A percentile compares a stretch with the other conserved stretches of the same genome.
These are phyloP conservation scores for Oreohelix idahoensis DNA, from an alignment of 1,140 invertebrate genomes.

Conservation along the genomic window DNA sequence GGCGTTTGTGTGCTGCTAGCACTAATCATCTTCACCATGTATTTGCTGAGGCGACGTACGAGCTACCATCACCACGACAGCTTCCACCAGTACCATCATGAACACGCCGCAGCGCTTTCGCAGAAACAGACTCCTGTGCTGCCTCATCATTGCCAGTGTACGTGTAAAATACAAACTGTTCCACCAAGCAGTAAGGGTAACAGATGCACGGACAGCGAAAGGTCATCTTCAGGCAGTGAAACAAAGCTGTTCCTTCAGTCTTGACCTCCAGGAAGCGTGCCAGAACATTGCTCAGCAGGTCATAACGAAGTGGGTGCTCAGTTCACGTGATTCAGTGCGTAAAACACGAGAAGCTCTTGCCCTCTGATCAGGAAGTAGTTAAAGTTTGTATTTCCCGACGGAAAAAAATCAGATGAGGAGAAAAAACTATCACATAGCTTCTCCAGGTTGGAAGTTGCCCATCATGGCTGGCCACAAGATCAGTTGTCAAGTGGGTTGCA, in stretches of 20 bases:
- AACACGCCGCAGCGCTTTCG: not conserved
- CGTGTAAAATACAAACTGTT: constrained; percentile 41
- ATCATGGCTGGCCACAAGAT: no score
- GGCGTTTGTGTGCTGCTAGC: constrained; percentile 68
- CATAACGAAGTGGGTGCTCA: not conserved
- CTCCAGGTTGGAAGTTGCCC: no score
- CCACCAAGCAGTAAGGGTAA: constrained; percentile 54
- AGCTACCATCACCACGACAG: constrained; percentile 56
- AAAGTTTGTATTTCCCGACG: no score
- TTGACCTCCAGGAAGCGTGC: constrained; percentile 26
- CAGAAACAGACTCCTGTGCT: constrained; percentile 5
- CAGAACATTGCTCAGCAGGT: not conserved
- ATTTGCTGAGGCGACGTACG: constrained; percentile 61
- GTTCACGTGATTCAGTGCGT: not conserved
- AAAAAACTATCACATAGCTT: no score
- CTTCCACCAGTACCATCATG: constrained; percentile 15
- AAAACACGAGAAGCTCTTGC: no score
- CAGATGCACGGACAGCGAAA: constrained; percentile 68
- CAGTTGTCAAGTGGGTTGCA: no score
- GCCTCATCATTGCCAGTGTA: constrained; percentile 45
- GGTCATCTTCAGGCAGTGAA: constrained; percentile 68
- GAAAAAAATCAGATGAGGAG: no score
- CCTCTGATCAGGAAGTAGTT: no score
- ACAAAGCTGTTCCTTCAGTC: constrained; percentile 67
- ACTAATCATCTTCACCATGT: constrained; percentile 70